Evolutionary conservation across 2,113 vertebrate species (phyloP), one percentile per base, ranked within the genome.

Genomic region (Tympanuchus pallidicinctus): DNA sequence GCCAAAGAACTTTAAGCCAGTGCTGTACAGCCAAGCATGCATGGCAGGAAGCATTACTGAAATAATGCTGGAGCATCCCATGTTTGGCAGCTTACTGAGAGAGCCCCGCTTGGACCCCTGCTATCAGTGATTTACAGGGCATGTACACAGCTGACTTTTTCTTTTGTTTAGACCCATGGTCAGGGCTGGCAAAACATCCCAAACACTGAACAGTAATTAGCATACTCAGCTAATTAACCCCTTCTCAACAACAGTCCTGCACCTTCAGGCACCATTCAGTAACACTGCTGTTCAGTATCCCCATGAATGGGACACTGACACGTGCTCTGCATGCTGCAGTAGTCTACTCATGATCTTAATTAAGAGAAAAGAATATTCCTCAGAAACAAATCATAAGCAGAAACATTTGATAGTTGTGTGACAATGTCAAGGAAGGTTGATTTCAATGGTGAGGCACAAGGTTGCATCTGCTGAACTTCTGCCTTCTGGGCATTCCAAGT

Each of bases 381-480:
- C 75, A 86, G 70, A 74, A 79, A 54, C 61, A 79, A 75, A 86
- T 28, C 61, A 66, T 45, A 13, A 92, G 61, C 27, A 71, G 67
- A 67, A 92, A 61, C 15, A 54, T 79, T 76, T 79, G 59, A 89
- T 92, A 82, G 83, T 84, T 75, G 57, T 3, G 4, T 18, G 1
- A 90, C 81, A 86, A 24, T 82, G 87, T 54, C 77, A 85, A 69
- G 40, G 43, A 72, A 75, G 20, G 61, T 82, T 78, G 78, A 54
- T 48, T 65, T 54, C 77, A 92, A 50, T 36, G 73, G 63, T 1
- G 16, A 96, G 59, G 64, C 66, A 79, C 77, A 84, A 70, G 73
- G 74, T 11, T 30, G 80, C 83, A 93, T 21, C 40, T 90, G 54
- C 74, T 82, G 63, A 84, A 88, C 78, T 87, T 86, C 59, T 86